phyloP scores from a whole-genome alignment of 1,140 invertebrate genomes.

The Drosophila mayri region DNA sequence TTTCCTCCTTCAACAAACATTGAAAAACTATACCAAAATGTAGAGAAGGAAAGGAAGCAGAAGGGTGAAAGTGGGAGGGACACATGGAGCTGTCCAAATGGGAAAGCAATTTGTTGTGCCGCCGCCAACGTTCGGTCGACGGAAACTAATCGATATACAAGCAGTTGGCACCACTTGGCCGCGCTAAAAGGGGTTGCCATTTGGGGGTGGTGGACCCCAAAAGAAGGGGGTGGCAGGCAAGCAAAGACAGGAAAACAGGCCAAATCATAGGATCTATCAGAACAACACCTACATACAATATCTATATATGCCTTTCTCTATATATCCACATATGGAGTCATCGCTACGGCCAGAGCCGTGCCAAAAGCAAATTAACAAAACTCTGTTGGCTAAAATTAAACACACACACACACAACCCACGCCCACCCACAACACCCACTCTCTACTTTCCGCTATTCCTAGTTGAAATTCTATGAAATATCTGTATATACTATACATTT shows the following conservation, averaged over 20 bases:
- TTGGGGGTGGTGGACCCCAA: not conserved
- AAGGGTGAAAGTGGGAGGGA: not conserved
- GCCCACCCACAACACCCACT: not conserved
- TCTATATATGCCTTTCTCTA: too few relatives aligned
- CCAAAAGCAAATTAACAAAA: conserved; percentile 41
- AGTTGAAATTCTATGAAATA: not conserved
- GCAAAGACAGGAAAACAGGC: conserved; percentile 24
- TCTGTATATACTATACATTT: too few relatives aligned
- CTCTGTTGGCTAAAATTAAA: conserved; percentile 33
- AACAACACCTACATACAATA: not conserved
- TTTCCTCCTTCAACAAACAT: not conserved
- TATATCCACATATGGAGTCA: conserved; percentile 12
- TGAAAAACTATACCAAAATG: conserved; percentile 23
- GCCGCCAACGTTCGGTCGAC: conserved; percentile 35
- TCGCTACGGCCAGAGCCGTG: conserved; percentile 14
- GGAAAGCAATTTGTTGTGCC: conserved; percentile 53
- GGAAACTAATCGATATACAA: conserved; percentile 66
- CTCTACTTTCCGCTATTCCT: not conserved
- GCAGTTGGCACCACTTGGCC: conserved; percentile 48
- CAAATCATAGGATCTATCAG: conserved; percentile 11
- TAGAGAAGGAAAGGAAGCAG: not conserved
- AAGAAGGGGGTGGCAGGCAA: not conserved
- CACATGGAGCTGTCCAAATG: conserved; percentile 55
- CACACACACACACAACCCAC: conserved; percentile 10
- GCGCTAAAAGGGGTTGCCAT: conserved; percentile 14